Base-by-base conservation (phyloP, 2,797 vertebrate genomes). In the Sebastes diaconus region DNA sequence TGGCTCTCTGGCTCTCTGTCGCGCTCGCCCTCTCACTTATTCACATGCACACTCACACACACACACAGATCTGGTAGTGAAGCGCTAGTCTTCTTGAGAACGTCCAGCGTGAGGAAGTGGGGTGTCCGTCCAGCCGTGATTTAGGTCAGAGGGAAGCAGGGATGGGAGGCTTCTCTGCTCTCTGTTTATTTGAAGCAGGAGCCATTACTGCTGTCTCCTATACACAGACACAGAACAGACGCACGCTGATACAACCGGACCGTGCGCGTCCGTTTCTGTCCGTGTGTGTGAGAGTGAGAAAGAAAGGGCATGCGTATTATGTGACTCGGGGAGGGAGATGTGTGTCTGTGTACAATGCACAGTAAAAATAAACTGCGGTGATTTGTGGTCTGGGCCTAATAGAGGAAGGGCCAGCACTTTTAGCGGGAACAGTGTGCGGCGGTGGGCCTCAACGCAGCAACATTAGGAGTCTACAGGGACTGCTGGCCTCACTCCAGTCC, bases 161-260 rank as follows among this genome's bases (percentile, higher is more conserved):
- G 90, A 89, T 87, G 90, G 91, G 90, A 91, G 92, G 87, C 90
- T 93, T 90, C 90, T 93, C 87, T 86, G 86, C 89, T 86, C 88
- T 94, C 61, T 96, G 95, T 96, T 96, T 96, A 96, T 96, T 96
- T 96, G 93, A 95, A 95, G 94, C 93, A 80, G 92, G 90, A 94
- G 95, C 95, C 94, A 95, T 96, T 95, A 95, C 93, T 94, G 93
- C 93, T 93, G 93, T 95, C 94, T 92, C 95, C 96, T 95, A 95
- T 95, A 95, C 86, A 93, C 93, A 93, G 94, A 94, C 94, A 94
- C 90, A 93, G 92, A 94, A 87, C 92, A 93, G 94, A 92, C 85
- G 65, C 79, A 50, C 70, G 79, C 80, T 73, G 90, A 91, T 84
- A 86, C 88, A 82, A 83, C 87, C 22, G 50, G 72, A 74, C 80